Evolutionary conservation across 2,797 vertebrate species (phyloP).

Genomic region (Masticophis lateralis): DNA sequence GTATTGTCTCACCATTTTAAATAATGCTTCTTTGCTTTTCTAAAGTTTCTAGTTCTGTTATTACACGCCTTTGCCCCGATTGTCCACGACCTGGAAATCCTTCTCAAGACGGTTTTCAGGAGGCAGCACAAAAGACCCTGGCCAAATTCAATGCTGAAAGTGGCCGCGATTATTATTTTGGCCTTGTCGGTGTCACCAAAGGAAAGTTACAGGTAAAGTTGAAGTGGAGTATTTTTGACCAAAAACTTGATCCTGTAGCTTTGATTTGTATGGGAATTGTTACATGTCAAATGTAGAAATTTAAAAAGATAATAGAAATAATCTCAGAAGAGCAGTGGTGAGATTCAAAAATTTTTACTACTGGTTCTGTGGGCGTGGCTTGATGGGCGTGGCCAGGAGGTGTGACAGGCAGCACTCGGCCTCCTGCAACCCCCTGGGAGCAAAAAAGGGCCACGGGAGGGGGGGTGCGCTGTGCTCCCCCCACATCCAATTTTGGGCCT

Average conservation of each 20-base stretch:
- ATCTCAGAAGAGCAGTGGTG: background rate
- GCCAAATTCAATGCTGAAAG: constrained; percentile 58
- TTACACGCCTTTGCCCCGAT: constrained; percentile 38
- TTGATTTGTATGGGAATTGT: background rate
- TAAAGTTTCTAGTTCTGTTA: constrained; percentile 47
- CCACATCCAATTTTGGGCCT: too few species aligned
- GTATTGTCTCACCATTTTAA: background rate
- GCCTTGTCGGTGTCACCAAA: constrained; percentile 57
- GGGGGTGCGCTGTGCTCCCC: too few species aligned
- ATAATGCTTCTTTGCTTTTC: background rate
- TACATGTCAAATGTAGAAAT: background rate
- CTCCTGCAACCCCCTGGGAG: too few species aligned
- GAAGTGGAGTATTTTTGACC: background rate
- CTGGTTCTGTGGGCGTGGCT: too few species aligned
- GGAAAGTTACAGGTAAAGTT: constrained; percentile 61
- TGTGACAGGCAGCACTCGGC: too few species aligned
- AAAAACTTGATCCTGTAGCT: background rate
- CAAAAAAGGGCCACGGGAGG: too few species aligned
- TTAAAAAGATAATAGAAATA: background rate
- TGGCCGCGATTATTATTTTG: constrained; percentile 50
- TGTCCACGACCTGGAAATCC: constrained; percentile 35
- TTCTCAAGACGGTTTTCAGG: background rate
- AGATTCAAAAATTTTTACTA: too few species aligned
- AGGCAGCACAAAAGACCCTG: constrained; percentile 50
- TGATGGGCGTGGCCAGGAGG: too few species aligned